A percentile compares a stretch with the other conserved stretches of the same genome.
phyloP scores from a whole-genome alignment of 2,113 vertebrate species.

The Girardinichthys multiradiatus region DNA sequence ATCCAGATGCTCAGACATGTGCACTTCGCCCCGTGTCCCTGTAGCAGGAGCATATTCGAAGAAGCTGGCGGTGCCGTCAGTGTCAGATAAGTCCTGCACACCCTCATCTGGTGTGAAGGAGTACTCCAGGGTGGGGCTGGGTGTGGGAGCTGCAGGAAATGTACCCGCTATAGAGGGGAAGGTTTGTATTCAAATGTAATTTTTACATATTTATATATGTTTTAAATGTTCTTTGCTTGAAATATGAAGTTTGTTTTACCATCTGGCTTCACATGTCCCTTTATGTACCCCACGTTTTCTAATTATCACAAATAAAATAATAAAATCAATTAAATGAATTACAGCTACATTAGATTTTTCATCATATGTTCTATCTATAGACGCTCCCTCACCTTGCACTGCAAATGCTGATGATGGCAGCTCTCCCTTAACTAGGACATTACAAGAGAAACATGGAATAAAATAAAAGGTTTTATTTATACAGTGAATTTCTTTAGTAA shows the following conservation, averaged over 20 bases:
- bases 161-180: slow-evolving; percentile 10
- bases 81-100: slow-evolving; percentile 18
- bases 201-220: neutral
- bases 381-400: slow-evolving; percentile 26
- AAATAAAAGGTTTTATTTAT: neutral
- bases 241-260: slow-evolving; percentile 49
- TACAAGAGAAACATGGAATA: neutral
- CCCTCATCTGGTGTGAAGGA: slow-evolving; percentile 35
- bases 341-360: neutral
- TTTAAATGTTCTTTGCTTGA: too few relatives aligned
- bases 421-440: slow-evolving; percentile 53
- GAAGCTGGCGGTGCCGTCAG: slow-evolving; percentile 5
- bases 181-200: neutral
- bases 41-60: slow-evolving; percentile 10
- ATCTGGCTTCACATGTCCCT: slow-evolving; percentile 72
- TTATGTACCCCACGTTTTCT: slow-evolving; percentile 71
- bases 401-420: slow-evolving; percentile 26
- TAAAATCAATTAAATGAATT: neutral
- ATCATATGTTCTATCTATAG: slow-evolving; percentile 47
- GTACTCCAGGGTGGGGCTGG: slow-evolving; percentile 32
- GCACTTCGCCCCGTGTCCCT: slow-evolving; percentile 18
- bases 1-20: slow-evolving; percentile 35
- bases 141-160: slow-evolving; percentile 35
- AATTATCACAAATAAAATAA: slow-evolving; percentile 23
- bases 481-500: neutral